Base-by-base conservation (phyloP, 53 echinoderm and acorn worm species). In the Temnopleurus reevesii region DNA sequence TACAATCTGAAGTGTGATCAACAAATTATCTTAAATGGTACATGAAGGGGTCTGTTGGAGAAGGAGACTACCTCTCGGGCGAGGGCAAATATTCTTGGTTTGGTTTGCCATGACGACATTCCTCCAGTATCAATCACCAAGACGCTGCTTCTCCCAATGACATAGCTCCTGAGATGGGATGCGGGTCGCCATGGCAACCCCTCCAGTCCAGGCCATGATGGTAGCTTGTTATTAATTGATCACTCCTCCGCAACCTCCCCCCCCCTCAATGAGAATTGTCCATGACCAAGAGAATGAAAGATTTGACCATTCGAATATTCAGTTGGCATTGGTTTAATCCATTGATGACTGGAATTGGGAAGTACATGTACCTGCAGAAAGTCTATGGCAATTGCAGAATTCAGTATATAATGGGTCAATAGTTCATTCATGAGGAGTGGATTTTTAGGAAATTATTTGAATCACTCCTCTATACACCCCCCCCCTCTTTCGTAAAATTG, bases 91-190 rank as follows among this genome's bases (percentile, higher is more conserved):
- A 53, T 36, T 8, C 51, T 31, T 17, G 36, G 83, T 83, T 83
- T 83, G 55, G 83, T 36, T 83, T 55, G 47, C 83, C 21, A 36
- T 83, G 83, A 54, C 55, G 83, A 33, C 83, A 83, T 83, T 19
- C 83, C 83, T 83, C 53, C 83, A 53, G 83, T 83, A 83, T 55
- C 83, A 83, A 55, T 83, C 83, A 83, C 55, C 83, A 55, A 56
- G 83, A 53, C 55, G 55, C 56, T 83, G 17, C 83, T 71, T 71
- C 28, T 85, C 85, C 60, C 85, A 85, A 85, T 85, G 85, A 85
- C 85, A 60, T 60, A 85, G 85, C 85, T 44, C 33, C 24, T 60
- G 58, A 60, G 60, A 85, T 59, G 55, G 83, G 85, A 85, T 85
- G 85, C 61, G 17, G 85, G 85, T 85, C 45, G 29, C 61, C 61